Conservation (phyloP, 2,797 vertebrate genomes). For the Accipiter superciliosus region DNA sequence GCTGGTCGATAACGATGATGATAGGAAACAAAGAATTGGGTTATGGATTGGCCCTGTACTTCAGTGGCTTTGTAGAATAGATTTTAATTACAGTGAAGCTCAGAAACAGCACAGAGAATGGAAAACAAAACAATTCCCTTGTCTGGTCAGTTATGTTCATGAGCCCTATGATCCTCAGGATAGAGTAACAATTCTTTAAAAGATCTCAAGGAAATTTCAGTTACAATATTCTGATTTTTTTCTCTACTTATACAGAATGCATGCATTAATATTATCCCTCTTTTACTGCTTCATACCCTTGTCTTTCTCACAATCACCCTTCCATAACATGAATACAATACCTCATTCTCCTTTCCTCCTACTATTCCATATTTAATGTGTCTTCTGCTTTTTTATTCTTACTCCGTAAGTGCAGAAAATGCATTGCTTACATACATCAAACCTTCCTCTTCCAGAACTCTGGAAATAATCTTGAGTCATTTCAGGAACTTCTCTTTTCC, state of each 20-base stretch:
- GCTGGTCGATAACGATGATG: slow-evolving; percentile 7
- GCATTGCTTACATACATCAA: not conserved
- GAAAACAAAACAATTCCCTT: not conserved
- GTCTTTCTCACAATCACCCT: not conserved
- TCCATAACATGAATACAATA: not conserved
- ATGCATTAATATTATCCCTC: not conserved
- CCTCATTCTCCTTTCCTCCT: not conserved
- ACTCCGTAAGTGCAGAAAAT: not conserved
- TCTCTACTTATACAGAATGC: not conserved
- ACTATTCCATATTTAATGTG: not conserved
- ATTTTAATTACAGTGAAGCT: slow-evolving; percentile 18
- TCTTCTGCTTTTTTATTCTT: not conserved
- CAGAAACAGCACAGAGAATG: not conserved
- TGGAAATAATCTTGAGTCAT: not conserved
- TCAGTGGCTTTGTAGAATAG: not conserved
- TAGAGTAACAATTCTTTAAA: not conserved
- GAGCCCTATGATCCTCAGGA: not conserved
- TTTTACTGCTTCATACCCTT: not conserved
- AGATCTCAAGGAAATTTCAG: not conserved
- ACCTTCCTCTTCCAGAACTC: not conserved
- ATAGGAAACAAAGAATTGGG: slow-evolving; percentile 5
- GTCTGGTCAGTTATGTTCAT: not conserved
- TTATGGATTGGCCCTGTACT: slow-evolving; percentile 31
- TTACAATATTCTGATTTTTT: not conserved
- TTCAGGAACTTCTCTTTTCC: not conserved